These are phyloP conservation scores for Hydrochoerus hydrochaeris DNA, from an alignment of 2,113 vertebrate genomes.

Conservation along the genomic window DNA sequence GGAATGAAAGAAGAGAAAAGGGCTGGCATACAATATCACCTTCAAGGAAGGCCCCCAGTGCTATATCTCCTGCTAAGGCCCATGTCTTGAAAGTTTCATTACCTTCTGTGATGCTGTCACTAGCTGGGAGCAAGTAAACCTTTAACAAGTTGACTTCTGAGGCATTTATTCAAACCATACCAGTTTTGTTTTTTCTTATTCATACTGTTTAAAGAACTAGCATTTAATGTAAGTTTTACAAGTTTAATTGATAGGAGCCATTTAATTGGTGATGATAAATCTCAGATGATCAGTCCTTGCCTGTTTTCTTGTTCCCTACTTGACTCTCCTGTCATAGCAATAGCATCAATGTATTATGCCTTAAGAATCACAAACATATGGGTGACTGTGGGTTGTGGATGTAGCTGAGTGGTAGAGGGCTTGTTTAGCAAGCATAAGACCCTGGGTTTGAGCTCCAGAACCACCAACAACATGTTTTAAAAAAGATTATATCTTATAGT, in stretches of 20 bases:
- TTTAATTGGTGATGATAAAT: neutral
- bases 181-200: neutral
- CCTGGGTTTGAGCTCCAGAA: neutral
- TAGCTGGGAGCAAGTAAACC: neutral
- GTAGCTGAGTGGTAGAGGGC: neutral
- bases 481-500: neutral
- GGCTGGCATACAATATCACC: neutral
- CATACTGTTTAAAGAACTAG: slow-evolving; percentile 47
- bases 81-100: neutral
- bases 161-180: neutral
- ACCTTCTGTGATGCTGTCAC: neutral
- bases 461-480: neutral
- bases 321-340: neutral
- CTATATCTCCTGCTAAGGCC: neutral
- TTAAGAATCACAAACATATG: neutral
- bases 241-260: neutral
- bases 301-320: neutral
- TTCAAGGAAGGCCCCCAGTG: neutral
- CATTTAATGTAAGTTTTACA: slow-evolving; percentile 41
- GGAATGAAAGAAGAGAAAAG: neutral
- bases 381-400: neutral
- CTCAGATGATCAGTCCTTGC: neutral
- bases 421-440: neutral
- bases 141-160: neutral
- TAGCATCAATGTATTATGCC: neutral